Evolutionary conservation across 2,888 invertebrate species (phyloP).

Genomic region (Andrena flavipes): DNA sequence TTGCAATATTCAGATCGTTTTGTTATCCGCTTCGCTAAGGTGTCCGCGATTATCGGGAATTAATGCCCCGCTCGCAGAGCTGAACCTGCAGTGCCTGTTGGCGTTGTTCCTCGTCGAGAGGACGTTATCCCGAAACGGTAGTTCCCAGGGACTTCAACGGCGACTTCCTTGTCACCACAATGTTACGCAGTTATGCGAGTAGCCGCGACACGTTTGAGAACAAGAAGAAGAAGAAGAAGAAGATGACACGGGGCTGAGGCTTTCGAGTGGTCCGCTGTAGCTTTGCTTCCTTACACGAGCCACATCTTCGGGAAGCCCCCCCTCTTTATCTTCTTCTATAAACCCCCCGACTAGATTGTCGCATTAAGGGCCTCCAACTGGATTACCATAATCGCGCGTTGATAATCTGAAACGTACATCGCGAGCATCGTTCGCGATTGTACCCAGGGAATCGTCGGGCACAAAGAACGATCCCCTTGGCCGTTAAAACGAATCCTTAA

Average conservation of each 20-base stretch:
- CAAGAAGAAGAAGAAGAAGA: slow-evolving; percentile 13
- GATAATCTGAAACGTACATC: slow-evolving; percentile 12
- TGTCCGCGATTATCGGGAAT: slow-evolving; percentile 46
- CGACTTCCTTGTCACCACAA: slow-evolving; percentile 47
- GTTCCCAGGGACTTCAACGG: slow-evolving; percentile 32
- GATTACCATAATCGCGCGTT: slow-evolving; percentile 29
- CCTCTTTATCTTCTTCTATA: slow-evolving; percentile 2
- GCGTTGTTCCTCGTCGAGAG: slow-evolving; percentile 8
- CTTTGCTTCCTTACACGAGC: slow-evolving; percentile 19
- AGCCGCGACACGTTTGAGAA: background rate
- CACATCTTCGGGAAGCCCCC: background rate
- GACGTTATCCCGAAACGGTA: slow-evolving; percentile 46
- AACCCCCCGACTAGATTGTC: slow-evolving; percentile 7
- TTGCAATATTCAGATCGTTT: too few species aligned
- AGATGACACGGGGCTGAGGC: slow-evolving; percentile 29
- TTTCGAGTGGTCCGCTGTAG: slow-evolving; percentile 21
- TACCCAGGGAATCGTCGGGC: background rate
- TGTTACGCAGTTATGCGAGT: slow-evolving; percentile 24
- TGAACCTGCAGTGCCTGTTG: slow-evolving; percentile 15
- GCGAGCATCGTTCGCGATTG: background rate
- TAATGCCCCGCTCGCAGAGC: slow-evolving; percentile 31
- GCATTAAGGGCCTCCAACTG: slow-evolving; percentile 12
- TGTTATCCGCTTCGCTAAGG: slow-evolving; percentile 34
- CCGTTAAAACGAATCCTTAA: too few species aligned
- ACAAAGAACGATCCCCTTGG: background rate